These are phyloP conservation scores for Euproctis similis DNA, from an alignment of 2,888 invertebrate genomes.

Conservation along the genomic window DNA sequence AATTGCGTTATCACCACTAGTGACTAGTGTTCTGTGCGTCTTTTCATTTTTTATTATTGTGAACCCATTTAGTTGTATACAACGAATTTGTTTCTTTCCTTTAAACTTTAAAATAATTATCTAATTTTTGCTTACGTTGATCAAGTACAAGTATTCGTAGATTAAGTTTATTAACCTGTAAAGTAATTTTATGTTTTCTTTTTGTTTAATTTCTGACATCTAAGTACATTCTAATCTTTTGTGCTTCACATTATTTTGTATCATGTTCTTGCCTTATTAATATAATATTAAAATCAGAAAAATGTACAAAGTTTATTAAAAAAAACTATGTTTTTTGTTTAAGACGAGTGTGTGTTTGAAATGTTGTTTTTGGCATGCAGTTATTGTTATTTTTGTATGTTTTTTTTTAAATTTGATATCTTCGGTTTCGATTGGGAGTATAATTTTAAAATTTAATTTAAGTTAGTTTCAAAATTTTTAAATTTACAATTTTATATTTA, in stretches of 20 bases:
- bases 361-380: constrained; percentile 40
- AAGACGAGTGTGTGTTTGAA: constrained; percentile 40
- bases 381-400: constrained; percentile 32
- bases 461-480: constrained; percentile 19
- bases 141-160: constrained; percentile 32
- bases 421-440: constrained; percentile 17
- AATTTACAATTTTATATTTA: constrained; percentile 45
- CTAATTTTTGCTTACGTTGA: too few species aligned
- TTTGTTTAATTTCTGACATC: constrained; percentile 20
- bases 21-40: constrained; percentile 35
- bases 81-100: constrained; percentile 22
- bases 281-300: constrained; percentile 21
- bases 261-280: constrained; percentile 35
- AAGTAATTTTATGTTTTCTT: constrained; percentile 30
- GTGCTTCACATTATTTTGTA: constrained; percentile 16
- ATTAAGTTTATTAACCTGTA: constrained; percentile 28
- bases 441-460: constrained; percentile 20
- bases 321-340: too few species aligned
- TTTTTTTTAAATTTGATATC: constrained; percentile 15
- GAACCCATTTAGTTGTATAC: constrained; percentile 26
- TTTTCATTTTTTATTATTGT: constrained; percentile 28
- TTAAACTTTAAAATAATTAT: too few species aligned
- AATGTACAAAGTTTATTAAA: constrained; percentile 27
- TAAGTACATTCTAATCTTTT: constrained; percentile 23
- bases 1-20: constrained; percentile 30